Percentiles rank a stretch among this genome's conserved stretches.
phyloP scores from a whole-genome alignment of 2,113 vertebrate species.

The Choloepus hoffmanni region DNA sequence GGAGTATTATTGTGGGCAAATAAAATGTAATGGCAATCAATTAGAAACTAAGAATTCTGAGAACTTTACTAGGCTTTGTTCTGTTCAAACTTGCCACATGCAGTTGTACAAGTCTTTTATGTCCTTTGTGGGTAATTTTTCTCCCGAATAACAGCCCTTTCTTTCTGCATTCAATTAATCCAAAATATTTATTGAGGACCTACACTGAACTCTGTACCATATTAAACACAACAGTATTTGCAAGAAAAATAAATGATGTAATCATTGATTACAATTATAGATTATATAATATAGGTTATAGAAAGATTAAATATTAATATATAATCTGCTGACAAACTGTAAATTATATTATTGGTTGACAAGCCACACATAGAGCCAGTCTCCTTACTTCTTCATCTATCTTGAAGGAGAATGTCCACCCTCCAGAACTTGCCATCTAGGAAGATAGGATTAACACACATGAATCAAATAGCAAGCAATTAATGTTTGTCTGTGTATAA shows the following conservation, averaged over 20 bases:
- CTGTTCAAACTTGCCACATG: neutral
- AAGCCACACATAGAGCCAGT: neutral
- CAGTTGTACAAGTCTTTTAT: neutral
- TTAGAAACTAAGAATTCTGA: constrained; percentile 31
- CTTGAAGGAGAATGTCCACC: neutral
- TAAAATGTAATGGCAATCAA: constrained; percentile 30
- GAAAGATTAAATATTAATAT: no score
- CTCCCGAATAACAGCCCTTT: neutral
- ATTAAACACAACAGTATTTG: neutral
- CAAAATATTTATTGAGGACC: neutral
- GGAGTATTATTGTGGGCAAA: neutral
- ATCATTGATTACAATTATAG: neutral
- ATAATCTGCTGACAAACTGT: neutral
- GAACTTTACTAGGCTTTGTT: neutral
- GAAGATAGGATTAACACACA: neutral
- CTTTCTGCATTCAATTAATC: neutral
- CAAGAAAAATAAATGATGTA: neutral
- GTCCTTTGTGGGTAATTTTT: neutral
- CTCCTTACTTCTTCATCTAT: neutral
- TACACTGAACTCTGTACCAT: neutral
- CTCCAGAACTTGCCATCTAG: neutral
- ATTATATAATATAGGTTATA: neutral
- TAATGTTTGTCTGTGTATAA: neutral
- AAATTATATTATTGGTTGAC: neutral
- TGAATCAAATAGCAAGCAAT: neutral